Evolutionary conservation across 2,888 invertebrate species (phyloP).

Genomic region (Pherbina coryleti): DNA sequence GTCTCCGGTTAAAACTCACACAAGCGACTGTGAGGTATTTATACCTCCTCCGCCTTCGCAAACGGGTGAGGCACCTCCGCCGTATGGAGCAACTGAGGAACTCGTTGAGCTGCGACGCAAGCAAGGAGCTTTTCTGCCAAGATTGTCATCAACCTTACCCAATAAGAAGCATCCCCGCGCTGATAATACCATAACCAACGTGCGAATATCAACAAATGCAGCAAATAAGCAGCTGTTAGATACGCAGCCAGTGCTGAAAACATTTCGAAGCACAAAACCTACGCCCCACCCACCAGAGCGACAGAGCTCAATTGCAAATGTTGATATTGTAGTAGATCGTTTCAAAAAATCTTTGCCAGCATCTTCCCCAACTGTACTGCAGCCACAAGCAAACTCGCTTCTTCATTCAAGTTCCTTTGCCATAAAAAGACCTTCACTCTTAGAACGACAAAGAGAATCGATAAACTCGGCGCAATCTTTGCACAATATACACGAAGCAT

Average conservation of each 20-base stretch:
- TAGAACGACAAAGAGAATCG: conserved; percentile 54
- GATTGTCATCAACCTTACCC: conserved; percentile 42
- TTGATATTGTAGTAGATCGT: conserved; percentile 55
- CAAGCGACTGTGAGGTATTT: background rate
- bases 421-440: conserved; percentile 64
- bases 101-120: conserved; percentile 46
- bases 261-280: conserved; percentile 51
- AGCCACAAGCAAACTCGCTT: conserved; percentile 50
- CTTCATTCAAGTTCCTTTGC: conserved; percentile 67
- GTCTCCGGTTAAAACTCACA: conserved; percentile 34
- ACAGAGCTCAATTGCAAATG: conserved; percentile 45
- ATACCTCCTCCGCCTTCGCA: conserved; percentile 28
- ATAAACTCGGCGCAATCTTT: conserved; percentile 61
- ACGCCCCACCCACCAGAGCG: conserved; percentile 34
- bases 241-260: conserved; percentile 54
- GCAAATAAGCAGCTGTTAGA: conserved; percentile 16
- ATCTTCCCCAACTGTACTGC: conserved; percentile 49
- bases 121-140: conserved; percentile 44
- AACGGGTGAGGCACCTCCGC: conserved; percentile 14
- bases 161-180: conserved; percentile 19
- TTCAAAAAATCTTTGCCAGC: conserved; percentile 45
- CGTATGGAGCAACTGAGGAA: conserved; percentile 30
- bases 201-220: conserved; percentile 17
- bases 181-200: conserved; percentile 35
- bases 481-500: conserved; percentile 63